Base-by-base conservation (phyloP, 2,888 invertebrate genomes). In the Thalpophila matura region DNA sequence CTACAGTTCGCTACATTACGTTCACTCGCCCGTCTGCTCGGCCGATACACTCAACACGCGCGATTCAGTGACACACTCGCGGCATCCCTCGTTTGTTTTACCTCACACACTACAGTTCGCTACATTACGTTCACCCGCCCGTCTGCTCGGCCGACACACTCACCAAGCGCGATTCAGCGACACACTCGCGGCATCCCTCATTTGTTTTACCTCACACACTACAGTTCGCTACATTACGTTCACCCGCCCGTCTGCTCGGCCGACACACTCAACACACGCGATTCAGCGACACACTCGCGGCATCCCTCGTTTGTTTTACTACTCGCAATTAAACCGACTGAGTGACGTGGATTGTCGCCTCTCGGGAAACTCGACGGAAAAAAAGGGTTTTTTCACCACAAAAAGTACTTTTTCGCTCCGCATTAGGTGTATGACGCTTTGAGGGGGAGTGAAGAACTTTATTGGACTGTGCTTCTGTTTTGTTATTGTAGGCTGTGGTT, bases 281-380 rank as follows among this genome's bases (percentile, higher is more conserved):
- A 81, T 78, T 77, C 81, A 77, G 76, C 79, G 78, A 71, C 77
- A 70, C 74, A 79, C 79, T 77, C 78, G 81, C 81, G 77, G 80
- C 86, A 74, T 81, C 84, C 88, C 91, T 89, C 91, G 91, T 91
- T 92, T 93, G 93, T 93, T 91, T 91, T 90, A 91, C 89, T 87
- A 87, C 90, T 93, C 87, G 93, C 94, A 94, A 94, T 94, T 94
- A 94, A 93, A 87, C 87, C 88, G 91, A 88, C 91, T 91, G 94
- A 94, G 93, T 93, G 93, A 91, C 89, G 87, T 87, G 91, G 91
- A 93, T 93, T 94, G 93, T 94, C 92, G 88, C 91, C 84, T 83
- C 85, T 65, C 87, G 83, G 81, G 81, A 78, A 79, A 74, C 78
- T 81, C 74, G 38, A 57, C 74, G 73, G 72, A 86, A 87, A 85